Evolutionary conservation across 1,140 invertebrate species (phyloP).

Genomic region (Zophobas morio): DNA sequence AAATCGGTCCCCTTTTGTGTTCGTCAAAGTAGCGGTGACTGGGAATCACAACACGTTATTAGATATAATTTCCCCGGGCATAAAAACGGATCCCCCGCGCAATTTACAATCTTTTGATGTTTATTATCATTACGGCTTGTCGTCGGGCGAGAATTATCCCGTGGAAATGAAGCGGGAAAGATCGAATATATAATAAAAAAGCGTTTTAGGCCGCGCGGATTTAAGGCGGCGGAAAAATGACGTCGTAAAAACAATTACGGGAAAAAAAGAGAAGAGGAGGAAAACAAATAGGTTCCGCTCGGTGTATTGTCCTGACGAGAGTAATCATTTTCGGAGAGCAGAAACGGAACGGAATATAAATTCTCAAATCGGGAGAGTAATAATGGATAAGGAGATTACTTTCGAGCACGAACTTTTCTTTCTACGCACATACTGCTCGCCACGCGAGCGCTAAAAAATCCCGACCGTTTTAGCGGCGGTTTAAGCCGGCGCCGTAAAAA

Average conservation of each 20-base stretch:
- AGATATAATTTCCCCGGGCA: constrained; percentile 5
- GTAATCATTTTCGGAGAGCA: not conserved
- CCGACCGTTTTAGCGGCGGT: not conserved
- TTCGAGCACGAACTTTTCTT: no score
- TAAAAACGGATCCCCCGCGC: not conserved
- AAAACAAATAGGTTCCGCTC: constrained; percentile 1
- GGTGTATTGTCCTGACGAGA: not conserved
- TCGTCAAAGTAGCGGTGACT: constrained; percentile 4
- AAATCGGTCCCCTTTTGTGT: constrained; percentile 6
- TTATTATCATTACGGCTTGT: constrained; percentile 17
- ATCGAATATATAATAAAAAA: constrained; percentile 22
- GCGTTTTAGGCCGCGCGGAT: not conserved
- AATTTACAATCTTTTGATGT: constrained; percentile 17
- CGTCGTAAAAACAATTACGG: constrained; percentile 18
- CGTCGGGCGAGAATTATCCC: not conserved
- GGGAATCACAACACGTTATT: constrained; percentile 34
- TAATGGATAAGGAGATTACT: no score
- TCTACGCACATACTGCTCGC: no score
- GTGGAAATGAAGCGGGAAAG: constrained; percentile 6
- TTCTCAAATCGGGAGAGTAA: no score
- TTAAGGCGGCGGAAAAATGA: constrained; percentile 2
- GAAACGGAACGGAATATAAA: no score
- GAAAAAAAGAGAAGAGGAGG: not conserved
- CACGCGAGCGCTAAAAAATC: no score
- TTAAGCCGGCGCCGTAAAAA: not conserved